A percentile compares a stretch with the other conserved stretches of the same genome.
These are phyloP conservation scores for Dreissena rostriformis DNA, from an alignment of 1,140 invertebrate species.

Conservation along the genomic window DNA sequence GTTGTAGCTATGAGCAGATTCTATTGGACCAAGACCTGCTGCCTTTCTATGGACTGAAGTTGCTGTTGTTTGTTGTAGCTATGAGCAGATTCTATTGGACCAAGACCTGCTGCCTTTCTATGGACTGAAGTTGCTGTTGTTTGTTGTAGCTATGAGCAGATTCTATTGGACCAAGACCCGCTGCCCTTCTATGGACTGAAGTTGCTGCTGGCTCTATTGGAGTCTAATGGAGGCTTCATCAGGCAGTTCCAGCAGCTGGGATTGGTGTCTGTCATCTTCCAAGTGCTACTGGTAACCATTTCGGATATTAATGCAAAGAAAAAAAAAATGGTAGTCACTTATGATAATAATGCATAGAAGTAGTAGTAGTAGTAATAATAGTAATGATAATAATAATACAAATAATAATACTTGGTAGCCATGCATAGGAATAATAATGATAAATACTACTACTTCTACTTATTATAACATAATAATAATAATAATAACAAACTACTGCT, in stretches of 20 bases:
- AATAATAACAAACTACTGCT: too few relatives aligned
- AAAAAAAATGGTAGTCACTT: not conserved
- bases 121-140: not conserved
- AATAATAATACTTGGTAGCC: too few relatives aligned
- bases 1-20: constrained; percentile 66
- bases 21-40: too few relatives aligned
- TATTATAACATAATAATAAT: too few relatives aligned
- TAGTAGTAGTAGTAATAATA: too few relatives aligned
- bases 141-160: constrained; percentile 74
- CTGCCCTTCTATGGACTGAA: constrained; percentile 76
- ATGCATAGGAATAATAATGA: too few relatives aligned
- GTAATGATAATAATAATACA: too few relatives aligned
- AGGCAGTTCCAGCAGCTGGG: constrained; percentile 70
- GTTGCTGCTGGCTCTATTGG: constrained; percentile 70
- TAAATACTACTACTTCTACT: too few relatives aligned
- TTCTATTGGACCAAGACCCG: constrained; percentile 76
- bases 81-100: constrained; percentile 39
- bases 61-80: constrained; percentile 60
- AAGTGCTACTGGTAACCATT: constrained; percentile 70
- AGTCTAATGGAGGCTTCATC: constrained; percentile 69
- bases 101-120: too few relatives aligned
- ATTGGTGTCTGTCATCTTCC: constrained; percentile 72
- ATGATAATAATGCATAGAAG: too few relatives aligned
- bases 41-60: too few relatives aligned
- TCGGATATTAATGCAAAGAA: not conserved